Conservation (phyloP, 2,888 invertebrate genomes). For the Chrysina gloriosa region DNA sequence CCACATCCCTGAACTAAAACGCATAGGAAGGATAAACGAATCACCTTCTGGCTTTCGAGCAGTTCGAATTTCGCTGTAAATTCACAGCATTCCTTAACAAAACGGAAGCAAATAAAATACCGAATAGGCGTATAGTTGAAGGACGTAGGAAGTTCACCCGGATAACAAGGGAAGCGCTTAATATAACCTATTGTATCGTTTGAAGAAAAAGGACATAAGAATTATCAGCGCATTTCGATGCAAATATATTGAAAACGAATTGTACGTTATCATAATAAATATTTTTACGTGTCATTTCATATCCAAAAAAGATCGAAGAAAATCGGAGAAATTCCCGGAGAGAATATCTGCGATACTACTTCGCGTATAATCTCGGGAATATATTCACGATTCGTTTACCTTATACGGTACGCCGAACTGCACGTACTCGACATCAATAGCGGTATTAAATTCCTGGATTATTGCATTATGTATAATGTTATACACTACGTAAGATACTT, state of each 20-base stretch:
- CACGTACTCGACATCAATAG: conserved; percentile 41
- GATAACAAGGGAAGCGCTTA: conserved; percentile 4
- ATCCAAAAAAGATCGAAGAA: too few species aligned
- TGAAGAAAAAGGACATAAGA: too few species aligned
- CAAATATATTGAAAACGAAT: too few species aligned
- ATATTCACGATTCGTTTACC: conserved; percentile 36
- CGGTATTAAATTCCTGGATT: conserved; percentile 41
- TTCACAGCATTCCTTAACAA: conserved; percentile 22
- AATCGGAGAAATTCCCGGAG: too few species aligned
- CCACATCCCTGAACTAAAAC: conserved; percentile 25
- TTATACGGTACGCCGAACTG: conserved; percentile 35
- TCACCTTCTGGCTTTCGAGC: conserved; percentile 18
- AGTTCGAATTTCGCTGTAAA: conserved; percentile 23
- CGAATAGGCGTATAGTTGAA: conserved; percentile 7
- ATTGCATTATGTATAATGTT: conserved; percentile 42
- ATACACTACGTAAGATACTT: conserved; percentile 34
- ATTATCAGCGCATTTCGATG: too few species aligned
- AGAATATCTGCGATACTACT: too few species aligned
- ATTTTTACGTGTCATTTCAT: too few species aligned
- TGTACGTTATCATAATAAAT: too few species aligned
- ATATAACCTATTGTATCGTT: too few species aligned
- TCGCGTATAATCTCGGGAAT: conserved; percentile 31
- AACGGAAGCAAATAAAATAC: conserved; percentile 24
- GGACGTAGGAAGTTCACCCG: background rate
- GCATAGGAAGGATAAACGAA: conserved; percentile 27